Evolutionary conservation across 2,888 invertebrate species (phyloP).

Genomic region (Anthrax anthrax): DNA sequence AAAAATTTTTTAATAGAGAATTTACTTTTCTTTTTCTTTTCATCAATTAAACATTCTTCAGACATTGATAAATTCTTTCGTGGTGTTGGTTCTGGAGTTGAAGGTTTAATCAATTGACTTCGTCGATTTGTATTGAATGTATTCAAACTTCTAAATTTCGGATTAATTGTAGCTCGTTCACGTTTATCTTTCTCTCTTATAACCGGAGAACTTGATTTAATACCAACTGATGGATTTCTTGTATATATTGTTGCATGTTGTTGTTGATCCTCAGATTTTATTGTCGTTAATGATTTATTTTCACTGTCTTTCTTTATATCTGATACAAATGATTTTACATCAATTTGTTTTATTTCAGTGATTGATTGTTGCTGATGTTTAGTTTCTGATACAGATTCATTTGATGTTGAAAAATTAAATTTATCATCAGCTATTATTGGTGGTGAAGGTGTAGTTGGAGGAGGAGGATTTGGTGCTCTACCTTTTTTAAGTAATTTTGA

Average conservation of each 20-base stretch:
- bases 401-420: slow-evolving; percentile 14
- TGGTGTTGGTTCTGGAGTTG: slow-evolving; percentile 50
- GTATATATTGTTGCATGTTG: slow-evolving; percentile 44
- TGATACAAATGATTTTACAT: neutral
- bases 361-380: neutral
- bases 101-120: slow-evolving; percentile 22
- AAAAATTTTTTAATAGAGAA: slow-evolving; percentile 74
- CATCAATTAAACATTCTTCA: slow-evolving; percentile 51
- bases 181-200: slow-evolving; percentile 62
- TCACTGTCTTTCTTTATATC: neutral
- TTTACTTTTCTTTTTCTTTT: slow-evolving; percentile 52
- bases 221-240: slow-evolving; percentile 40
- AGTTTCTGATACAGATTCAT: slow-evolving; percentile 25
- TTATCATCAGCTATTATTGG: neutral
- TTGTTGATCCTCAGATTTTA: slow-evolving; percentile 29
- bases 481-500: slow-evolving; percentile 48
- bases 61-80: slow-evolving; percentile 58
- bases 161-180: slow-evolving; percentile 51
- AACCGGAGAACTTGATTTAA: slow-evolving; percentile 52
- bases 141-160: slow-evolving; percentile 42
- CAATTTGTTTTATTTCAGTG: neutral
- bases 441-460: neutral
- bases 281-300: neutral
- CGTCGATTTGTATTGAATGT: slow-evolving; percentile 32
- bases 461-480: slow-evolving; percentile 63